Conservation (phyloP, 2,888 invertebrate genomes). For the Polia nebulosa region DNA sequence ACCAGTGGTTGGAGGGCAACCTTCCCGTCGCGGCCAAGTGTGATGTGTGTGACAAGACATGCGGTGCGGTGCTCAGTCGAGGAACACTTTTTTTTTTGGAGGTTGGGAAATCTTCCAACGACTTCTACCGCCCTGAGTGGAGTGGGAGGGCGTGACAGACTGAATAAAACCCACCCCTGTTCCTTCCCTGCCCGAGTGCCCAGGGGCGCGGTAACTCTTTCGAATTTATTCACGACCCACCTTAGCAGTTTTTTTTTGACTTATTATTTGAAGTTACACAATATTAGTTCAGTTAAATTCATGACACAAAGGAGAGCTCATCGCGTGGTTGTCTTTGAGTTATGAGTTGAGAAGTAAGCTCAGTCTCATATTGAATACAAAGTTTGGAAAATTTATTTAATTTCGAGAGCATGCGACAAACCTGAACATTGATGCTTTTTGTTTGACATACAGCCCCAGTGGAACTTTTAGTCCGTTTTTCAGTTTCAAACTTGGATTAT, state of each 20-base stretch:
- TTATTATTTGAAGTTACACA: neutral
- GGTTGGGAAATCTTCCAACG: too few species aligned
- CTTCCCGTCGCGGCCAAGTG: slow-evolving; percentile 98
- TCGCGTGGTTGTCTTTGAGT: neutral
- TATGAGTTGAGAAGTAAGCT: neutral
- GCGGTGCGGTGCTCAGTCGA: slow-evolving; percentile 98
- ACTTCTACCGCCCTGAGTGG: too few species aligned
- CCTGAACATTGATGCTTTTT: slow-evolving; percentile 4
- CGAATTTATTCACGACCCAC: too few species aligned
- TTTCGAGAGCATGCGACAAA: neutral
- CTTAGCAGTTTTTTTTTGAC: too few species aligned
- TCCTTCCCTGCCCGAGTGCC: too few species aligned
- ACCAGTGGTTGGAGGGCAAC: slow-evolving; percentile 99
- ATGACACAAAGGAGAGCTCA: neutral
- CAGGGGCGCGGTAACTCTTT: too few species aligned
- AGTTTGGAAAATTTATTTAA: neutral
- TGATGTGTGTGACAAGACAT: slow-evolving; percentile 98
- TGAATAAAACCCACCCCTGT: too few species aligned
- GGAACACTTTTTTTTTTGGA: too few species aligned
- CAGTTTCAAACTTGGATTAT: slow-evolving; percentile 2
- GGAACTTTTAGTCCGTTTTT: slow-evolving; percentile 9
- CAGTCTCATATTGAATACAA: slow-evolving; percentile 1
- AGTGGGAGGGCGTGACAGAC: too few species aligned
- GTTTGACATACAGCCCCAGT: slow-evolving; percentile 8
- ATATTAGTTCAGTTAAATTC: neutral